Evolutionary conservation across 2,888 invertebrate species (phyloP).

Genomic region (Gastracanthus pulcherrimus): DNA sequence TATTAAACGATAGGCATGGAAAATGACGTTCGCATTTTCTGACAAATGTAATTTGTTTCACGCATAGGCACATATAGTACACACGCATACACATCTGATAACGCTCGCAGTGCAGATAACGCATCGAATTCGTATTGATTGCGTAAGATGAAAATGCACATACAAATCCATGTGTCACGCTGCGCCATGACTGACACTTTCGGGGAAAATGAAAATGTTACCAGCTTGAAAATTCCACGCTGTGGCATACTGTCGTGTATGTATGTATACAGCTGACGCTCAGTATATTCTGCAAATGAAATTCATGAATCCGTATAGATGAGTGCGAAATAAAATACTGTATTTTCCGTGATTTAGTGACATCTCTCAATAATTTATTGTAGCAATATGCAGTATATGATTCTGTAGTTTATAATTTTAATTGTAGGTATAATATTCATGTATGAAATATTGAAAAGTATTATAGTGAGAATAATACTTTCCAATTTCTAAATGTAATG

Average conservation of each 20-base stretch:
- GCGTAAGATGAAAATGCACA: constrained; percentile 35
- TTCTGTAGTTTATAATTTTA: too few species aligned
- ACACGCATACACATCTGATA: not conserved
- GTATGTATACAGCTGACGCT: constrained; percentile 23
- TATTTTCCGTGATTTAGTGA: not conserved
- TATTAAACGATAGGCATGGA: too few species aligned
- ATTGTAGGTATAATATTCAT: too few species aligned
- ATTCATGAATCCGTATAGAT: constrained; percentile 30
- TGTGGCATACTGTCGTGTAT: not conserved
- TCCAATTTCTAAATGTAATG: too few species aligned
- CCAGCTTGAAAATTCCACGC: constrained; percentile 14
- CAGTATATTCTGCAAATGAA: constrained; percentile 24
- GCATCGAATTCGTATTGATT: constrained; percentile 37
- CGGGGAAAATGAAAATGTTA: constrained; percentile 38
- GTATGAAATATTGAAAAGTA: too few species aligned
- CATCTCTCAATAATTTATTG: constrained; percentile 11
- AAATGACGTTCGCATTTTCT: constrained; percentile 4
- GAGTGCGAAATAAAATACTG: not conserved
- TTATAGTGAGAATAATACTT: too few species aligned
- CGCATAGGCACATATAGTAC: not conserved
- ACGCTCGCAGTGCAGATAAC: not conserved
- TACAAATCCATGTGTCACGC: constrained; percentile 19
- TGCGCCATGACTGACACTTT: constrained; percentile 46
- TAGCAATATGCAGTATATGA: not conserved
- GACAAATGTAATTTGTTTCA: constrained; percentile 43